Percentiles rank a stretch among this genome's conserved stretches.
Conservation (phyloP, 1,140 invertebrate genomes). For the Holotrichia oblita region DNA sequence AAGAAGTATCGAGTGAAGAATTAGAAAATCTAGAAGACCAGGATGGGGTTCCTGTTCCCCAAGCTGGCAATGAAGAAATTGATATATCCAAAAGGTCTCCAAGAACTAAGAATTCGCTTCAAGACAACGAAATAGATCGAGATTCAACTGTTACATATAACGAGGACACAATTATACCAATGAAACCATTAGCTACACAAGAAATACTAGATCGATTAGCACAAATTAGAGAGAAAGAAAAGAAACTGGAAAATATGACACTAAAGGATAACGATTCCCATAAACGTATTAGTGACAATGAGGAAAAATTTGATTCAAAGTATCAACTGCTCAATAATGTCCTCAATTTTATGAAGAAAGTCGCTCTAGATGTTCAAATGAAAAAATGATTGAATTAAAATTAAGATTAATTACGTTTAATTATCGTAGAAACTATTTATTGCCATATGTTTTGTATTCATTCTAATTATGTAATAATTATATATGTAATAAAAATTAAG, state of each 20-base stretch:
- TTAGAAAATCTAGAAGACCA: background rate
- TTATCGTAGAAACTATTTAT: background rate
- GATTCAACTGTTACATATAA: background rate
- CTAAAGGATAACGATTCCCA: background rate
- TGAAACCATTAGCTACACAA: background rate
- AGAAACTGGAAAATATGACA: background rate
- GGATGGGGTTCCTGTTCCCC: background rate
- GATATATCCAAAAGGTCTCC: background rate
- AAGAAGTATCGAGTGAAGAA: background rate
- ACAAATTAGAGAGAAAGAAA: background rate
- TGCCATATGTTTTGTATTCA: background rate
- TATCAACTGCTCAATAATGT: background rate
- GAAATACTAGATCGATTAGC: background rate
- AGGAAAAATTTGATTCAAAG: background rate
- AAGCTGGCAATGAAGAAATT: background rate
- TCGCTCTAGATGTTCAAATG: background rate
- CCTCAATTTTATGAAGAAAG: background rate
- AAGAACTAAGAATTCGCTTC: background rate
- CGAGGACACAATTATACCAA: background rate
- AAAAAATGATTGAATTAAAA: background rate
- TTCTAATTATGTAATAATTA: background rate
- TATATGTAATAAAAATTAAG: background rate
- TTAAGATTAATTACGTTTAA: background rate
- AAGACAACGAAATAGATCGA: background rate
- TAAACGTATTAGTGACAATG: background rate